Percentiles rank a stretch among this genome's conserved stretches.
Evolutionary conservation across 2,888 invertebrate genomes (phyloP).

Genomic region (Acheta domesticus): DNA sequence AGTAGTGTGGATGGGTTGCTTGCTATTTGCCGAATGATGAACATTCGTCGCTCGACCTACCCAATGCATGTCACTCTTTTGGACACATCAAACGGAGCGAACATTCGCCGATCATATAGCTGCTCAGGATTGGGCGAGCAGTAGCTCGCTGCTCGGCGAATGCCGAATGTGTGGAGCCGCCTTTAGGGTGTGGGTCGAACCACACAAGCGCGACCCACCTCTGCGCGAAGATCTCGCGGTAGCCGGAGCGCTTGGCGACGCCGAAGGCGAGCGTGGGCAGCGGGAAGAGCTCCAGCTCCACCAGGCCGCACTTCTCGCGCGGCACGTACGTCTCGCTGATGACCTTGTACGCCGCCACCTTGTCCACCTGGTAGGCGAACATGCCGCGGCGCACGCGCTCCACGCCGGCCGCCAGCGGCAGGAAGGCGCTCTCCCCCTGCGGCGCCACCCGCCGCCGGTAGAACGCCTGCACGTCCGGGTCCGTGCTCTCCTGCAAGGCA

Average conservation of each 20-base stretch:
- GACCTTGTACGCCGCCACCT: slow-evolving; percentile 33
- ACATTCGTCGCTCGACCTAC: too few relatives aligned
- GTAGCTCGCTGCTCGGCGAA: too few relatives aligned
- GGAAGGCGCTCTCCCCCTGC: slow-evolving; percentile 56
- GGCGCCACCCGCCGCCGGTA: slow-evolving; percentile 63
- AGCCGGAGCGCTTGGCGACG: slow-evolving; percentile 55
- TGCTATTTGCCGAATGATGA: too few relatives aligned
- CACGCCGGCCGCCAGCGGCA: slow-evolving; percentile 59
- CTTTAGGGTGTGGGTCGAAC: too few relatives aligned
- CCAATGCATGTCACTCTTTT: too few relatives aligned
- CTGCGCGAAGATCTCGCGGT: slow-evolving; percentile 48
- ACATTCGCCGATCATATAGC: too few relatives aligned
- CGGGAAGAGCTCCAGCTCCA: slow-evolving; percentile 52
- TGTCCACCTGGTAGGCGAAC: slow-evolving; percentile 55
- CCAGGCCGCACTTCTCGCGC: slow-evolving; percentile 36
- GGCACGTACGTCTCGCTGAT: slow-evolving; percentile 36
- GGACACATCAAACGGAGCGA: too few relatives aligned
- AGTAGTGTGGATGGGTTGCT: too few relatives aligned
- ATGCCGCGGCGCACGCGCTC: slow-evolving; percentile 54
- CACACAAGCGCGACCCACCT: too few relatives aligned
- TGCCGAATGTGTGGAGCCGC: too few relatives aligned
- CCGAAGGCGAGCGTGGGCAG: slow-evolving; percentile 57
- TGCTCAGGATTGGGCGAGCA: too few relatives aligned
- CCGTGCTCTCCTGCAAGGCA: slow-evolving; percentile 58
- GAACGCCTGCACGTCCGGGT: slow-evolving; percentile 59